Conservation (phyloP, 1,140 invertebrate genomes). For the Pristionchus pacificus region DNA sequence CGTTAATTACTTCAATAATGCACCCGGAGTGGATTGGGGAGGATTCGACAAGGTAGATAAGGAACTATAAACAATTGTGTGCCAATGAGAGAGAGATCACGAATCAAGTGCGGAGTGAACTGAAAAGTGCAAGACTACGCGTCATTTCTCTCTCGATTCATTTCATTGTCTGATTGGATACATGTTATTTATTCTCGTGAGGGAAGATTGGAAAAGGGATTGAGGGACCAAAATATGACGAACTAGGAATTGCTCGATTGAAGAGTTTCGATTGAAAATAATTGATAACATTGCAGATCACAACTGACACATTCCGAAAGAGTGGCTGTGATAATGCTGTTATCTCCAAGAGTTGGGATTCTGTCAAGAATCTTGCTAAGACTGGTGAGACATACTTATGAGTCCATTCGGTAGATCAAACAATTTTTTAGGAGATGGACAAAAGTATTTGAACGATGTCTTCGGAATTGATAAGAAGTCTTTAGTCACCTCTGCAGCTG, state of each 20-base stretch:
- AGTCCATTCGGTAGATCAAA: not conserved
- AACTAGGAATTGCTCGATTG: too few relatives aligned
- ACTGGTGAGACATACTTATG: not conserved
- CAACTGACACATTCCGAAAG: not conserved
- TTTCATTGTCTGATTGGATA: too few relatives aligned
- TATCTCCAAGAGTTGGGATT: not conserved
- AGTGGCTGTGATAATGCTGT: not conserved
- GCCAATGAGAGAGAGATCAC: too few relatives aligned
- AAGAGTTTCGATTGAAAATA: too few relatives aligned
- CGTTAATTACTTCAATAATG: not conserved
- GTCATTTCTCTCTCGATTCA: too few relatives aligned
- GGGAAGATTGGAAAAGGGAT: not conserved
- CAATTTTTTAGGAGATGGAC: not conserved
- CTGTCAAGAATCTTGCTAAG: too few relatives aligned
- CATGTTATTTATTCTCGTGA: too few relatives aligned
- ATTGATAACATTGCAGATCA: not conserved
- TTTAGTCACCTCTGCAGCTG: not conserved
- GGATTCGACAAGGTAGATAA: not conserved
- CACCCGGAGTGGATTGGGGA: not conserved
- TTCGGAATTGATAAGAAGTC: not conserved
- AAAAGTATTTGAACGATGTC: not conserved
- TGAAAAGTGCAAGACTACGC: too few relatives aligned
- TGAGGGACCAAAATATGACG: not conserved
- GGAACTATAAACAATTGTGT: too few relatives aligned
- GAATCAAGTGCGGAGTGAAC: too few relatives aligned